Evolutionary conservation across 1,140 invertebrate genomes (phyloP).

Genomic region (Drosophila triauraria): DNA sequence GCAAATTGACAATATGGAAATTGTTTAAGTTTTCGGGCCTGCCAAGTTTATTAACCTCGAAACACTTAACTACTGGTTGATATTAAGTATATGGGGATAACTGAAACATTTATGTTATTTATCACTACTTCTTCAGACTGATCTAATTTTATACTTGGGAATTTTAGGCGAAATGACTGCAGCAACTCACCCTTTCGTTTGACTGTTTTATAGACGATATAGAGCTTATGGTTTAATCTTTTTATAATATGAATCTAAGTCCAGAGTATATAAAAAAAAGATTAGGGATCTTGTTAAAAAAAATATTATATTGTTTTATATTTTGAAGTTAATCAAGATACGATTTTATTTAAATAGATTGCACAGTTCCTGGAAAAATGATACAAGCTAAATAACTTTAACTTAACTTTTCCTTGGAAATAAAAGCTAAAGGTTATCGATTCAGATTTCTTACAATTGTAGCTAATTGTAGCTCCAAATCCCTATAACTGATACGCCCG

Average conservation of each 20-base stretch:
- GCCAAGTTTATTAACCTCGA: constrained; percentile 23
- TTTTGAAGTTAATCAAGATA: neutral
- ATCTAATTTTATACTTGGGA: too few relatives aligned
- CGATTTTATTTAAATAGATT: neutral
- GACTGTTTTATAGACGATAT: neutral
- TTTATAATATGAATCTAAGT: neutral
- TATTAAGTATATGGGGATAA: neutral
- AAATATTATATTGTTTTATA: too few relatives aligned
- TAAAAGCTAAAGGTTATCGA: neutral
- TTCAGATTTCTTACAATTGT: neutral
- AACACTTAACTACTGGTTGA: constrained; percentile 2
- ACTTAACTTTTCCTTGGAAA: neutral
- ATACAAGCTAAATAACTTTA: neutral
- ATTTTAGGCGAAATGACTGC: too few relatives aligned
- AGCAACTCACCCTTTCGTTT: neutral
- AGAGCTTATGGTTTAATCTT: neutral
- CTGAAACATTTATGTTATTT: neutral
- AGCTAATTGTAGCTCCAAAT: neutral
- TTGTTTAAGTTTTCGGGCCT: constrained; percentile 40
- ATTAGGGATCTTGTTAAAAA: too few relatives aligned
- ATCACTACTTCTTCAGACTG: neutral
- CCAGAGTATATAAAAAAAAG: too few relatives aligned
- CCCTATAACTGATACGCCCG: neutral
- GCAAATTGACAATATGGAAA: constrained; percentile 46
- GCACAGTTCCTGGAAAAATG: neutral